These are phyloP conservation scores for Nyctalus aviator DNA, from an alignment of 2,797 vertebrate genomes.

Conservation along the genomic window DNA sequence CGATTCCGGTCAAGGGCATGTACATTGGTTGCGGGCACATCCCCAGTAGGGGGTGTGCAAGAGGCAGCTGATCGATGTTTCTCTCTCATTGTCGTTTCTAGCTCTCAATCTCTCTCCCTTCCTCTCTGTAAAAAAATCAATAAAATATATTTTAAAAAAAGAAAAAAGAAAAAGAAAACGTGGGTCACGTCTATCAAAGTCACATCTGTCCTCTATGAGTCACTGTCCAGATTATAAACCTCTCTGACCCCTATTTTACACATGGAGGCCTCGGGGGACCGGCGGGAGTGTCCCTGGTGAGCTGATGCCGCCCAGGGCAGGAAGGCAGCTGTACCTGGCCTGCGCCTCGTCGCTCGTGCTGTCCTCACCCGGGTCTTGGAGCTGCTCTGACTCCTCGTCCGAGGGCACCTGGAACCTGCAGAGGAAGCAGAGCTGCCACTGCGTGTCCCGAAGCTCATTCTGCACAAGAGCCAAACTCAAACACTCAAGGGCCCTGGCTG, in stretches of 20 bases:
- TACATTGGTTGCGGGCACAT: no score
- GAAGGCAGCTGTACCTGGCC: conserved; percentile 86
- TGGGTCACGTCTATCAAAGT: accelerated
- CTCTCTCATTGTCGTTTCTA: no score
- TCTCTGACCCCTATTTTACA: not conserved
- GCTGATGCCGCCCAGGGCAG: not conserved
- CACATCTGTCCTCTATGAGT: not conserved
- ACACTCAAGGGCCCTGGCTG: not conserved
- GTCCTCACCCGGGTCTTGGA: conserved; percentile 87
- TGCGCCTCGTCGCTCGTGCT: conserved; percentile 62
- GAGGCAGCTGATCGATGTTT: no score
- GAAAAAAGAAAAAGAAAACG: no score
- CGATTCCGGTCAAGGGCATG: no score
- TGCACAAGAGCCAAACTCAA: no score
- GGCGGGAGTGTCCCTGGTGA: not conserved
- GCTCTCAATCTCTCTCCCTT: no score
- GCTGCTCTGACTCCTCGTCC: conserved; percentile 88
- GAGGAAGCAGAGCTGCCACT: not conserved
- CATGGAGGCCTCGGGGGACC: not conserved
- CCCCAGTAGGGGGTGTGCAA: no score
- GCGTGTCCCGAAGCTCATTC: accelerated
- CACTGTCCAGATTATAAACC: not conserved
- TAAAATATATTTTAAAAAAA: no score
- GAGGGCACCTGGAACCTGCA: conserved; percentile 88
- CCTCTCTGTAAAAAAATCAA: no score